A percentile compares a stretch with the other conserved stretches of the same genome.
These are phyloP conservation scores for Decapterus maruadsi DNA, from an alignment of 2,797 vertebrate species.

Conservation along the genomic window DNA sequence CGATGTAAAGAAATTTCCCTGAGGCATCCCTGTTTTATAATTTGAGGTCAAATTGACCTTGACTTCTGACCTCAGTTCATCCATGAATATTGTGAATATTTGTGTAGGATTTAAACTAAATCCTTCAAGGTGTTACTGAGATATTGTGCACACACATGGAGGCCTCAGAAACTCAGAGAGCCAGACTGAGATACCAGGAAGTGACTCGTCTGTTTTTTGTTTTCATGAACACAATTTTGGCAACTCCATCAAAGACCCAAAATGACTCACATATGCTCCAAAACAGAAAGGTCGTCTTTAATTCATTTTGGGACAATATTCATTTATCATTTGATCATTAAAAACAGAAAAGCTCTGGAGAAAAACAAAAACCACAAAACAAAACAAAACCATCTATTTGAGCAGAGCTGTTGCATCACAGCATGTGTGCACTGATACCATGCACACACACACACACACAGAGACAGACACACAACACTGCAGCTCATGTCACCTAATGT, in stretches of 20 bases:
- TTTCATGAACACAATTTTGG: background rate
- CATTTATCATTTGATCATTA: background rate
- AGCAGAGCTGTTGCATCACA: background rate
- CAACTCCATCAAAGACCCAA: background rate
- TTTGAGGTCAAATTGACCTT: no score
- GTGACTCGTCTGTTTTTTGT: background rate
- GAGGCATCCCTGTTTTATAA: no score
- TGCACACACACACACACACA: background rate
- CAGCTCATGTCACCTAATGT: background rate
- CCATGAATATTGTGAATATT: no score
- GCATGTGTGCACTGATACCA: background rate
- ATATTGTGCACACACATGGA: no score
- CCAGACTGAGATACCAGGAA: background rate
- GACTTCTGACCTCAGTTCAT: no score
- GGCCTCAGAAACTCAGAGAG: background rate
- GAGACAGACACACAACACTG: no score
- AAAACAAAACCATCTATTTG: conserved; percentile 5
- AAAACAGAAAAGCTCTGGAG: background rate
- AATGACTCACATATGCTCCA: background rate
- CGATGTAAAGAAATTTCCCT: no score
- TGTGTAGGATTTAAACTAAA: no score
- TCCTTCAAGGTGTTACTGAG: no score
- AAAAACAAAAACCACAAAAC: background rate
- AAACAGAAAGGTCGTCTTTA: background rate
- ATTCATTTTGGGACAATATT: background rate